Evolutionary conservation across 2,113 vertebrate genomes (phyloP).

Genomic region (Lutjanus erythropterus): DNA sequence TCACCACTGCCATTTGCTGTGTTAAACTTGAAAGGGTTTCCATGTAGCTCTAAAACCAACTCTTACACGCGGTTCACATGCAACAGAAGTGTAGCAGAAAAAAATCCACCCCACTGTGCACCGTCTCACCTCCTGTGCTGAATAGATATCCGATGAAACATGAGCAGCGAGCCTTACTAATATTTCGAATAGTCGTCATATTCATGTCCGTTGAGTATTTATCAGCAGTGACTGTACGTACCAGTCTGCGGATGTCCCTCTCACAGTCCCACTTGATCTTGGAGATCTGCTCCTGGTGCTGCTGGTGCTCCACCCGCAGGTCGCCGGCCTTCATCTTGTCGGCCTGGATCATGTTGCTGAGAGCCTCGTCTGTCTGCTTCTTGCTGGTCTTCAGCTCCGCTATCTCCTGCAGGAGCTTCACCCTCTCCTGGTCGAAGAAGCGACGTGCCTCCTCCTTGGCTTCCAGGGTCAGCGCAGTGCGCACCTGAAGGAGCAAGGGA

Average conservation of each 20-base stretch:
- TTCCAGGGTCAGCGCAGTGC: conserved; percentile 94
- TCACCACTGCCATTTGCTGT: no score
- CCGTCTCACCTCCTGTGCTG: neutral
- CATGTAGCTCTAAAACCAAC: neutral
- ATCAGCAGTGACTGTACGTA: conserved; percentile 16
- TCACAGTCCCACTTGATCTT: conserved; percentile 99
- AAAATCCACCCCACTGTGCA: neutral
- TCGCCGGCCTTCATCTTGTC: conserved; percentile 99
- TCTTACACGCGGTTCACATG: neutral
- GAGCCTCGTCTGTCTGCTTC: conserved; percentile 96
- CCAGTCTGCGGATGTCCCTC: conserved; percentile 95
- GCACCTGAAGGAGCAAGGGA: conserved; percentile 78
- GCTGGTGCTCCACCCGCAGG: conserved; percentile 95
- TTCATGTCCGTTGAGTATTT: neutral
- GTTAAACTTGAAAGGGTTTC: neutral
- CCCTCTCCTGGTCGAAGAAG: conserved; percentile 96
- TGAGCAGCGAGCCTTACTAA: neutral
- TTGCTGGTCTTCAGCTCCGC: conserved; percentile 92
- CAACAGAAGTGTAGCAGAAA: neutral
- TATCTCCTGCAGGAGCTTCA: conserved; percentile 96
- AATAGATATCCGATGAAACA: neutral
- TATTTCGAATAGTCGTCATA: neutral
- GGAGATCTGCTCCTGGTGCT: conserved; percentile 97
- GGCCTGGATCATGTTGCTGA: conserved; percentile 95
- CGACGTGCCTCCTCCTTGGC: conserved; percentile 96